These are phyloP conservation scores for Diorhabda carinulata DNA, from an alignment of 1,140 invertebrate genomes.

Conservation along the genomic window DNA sequence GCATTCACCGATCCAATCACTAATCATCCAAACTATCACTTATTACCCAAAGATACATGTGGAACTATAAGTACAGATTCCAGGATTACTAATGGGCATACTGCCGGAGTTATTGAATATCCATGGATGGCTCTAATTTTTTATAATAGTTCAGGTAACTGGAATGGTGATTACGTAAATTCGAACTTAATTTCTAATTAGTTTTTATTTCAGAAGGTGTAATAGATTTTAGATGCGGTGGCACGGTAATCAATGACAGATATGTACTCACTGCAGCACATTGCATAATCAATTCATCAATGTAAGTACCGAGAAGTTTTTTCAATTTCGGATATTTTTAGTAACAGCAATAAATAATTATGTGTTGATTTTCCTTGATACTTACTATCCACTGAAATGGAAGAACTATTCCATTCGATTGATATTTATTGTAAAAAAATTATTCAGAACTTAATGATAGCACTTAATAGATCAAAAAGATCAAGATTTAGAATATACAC, in stretches of 20 bases:
- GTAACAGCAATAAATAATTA: too few species aligned
- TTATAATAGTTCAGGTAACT: conserved; percentile 39
- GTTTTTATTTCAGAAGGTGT: conserved; percentile 13
- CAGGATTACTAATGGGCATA: conserved; percentile 52
- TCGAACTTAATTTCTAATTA: not conserved
- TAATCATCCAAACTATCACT: conserved; percentile 29
- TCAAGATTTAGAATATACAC: too few species aligned
- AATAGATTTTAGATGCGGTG: conserved; percentile 54
- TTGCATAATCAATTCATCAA: conserved; percentile 45
- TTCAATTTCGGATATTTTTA: too few species aligned
- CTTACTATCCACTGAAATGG: too few species aligned
- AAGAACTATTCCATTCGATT: too few species aligned
- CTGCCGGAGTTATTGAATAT: conserved; percentile 51
- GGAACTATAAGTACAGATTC: conserved; percentile 41
- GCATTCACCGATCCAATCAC: conserved; percentile 12
- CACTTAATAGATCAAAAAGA: too few species aligned
- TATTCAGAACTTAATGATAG: too few species aligned
- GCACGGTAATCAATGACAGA: conserved; percentile 52
- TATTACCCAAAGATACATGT: conserved; percentile 40
- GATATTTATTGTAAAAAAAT: too few species aligned
- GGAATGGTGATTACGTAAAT: conserved; percentile 5
- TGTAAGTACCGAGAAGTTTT: conserved; percentile 30
- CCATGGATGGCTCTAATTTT: conserved; percentile 56
- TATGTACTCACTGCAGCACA: conserved; percentile 56
- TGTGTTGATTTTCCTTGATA: too few species aligned